Evolutionary conservation across 2,797 vertebrate species (phyloP).

Genomic region (Harpagifer antarcticus): DNA sequence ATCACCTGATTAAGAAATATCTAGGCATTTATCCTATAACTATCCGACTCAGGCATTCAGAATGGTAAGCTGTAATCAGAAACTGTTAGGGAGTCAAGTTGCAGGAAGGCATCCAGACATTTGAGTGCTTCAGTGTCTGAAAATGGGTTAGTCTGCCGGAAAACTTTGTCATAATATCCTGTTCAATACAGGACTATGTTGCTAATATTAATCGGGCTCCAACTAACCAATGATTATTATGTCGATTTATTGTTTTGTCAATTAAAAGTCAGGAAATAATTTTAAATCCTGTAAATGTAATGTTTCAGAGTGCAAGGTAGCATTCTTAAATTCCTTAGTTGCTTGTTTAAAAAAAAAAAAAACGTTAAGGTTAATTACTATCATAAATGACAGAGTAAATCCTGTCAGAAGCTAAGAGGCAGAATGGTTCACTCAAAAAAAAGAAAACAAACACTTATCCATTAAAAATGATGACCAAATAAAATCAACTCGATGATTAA

Average conservation of each 20-base stretch:
- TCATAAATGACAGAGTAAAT: background rate
- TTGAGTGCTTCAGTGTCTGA: slow-evolving; percentile 3
- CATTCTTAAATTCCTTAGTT: background rate
- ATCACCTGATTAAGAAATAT: slow-evolving; percentile 10
- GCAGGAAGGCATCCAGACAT: slow-evolving; percentile 37
- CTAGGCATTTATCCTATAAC: background rate
- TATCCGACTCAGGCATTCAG: background rate
- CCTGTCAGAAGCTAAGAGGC: background rate
- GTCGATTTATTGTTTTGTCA: background rate
- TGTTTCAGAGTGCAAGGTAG: background rate
- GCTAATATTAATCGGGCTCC: background rate
- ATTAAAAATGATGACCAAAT: background rate
- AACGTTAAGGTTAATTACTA: background rate
- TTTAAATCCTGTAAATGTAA: too few relatives aligned
- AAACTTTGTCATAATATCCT: background rate
- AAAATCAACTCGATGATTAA: background rate
- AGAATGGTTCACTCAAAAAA: background rate
- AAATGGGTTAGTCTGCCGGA: background rate
- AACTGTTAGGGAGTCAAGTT: slow-evolving; percentile 18
- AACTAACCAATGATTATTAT: background rate
- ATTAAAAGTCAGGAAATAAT: background rate
- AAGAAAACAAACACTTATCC: background rate
- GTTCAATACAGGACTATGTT: background rate
- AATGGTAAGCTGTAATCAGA: background rate
- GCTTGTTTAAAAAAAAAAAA: background rate